Conservation (phyloP, 2,113 vertebrate species). For the Sapayoa aenigma region DNA sequence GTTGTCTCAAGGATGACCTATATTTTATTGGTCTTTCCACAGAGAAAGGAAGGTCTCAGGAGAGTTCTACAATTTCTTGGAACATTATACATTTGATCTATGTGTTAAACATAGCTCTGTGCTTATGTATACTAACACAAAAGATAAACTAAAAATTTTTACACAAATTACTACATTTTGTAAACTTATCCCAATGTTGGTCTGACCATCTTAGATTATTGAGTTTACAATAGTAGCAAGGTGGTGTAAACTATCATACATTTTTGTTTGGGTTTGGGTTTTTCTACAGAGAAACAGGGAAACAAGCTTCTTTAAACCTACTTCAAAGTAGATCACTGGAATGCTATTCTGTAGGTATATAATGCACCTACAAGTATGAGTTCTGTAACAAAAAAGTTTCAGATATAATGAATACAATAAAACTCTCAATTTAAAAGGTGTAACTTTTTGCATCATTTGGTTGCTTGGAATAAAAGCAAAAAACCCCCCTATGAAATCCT, state of each 20-base stretch:
- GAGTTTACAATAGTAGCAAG: not conserved
- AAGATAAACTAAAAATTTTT: not conserved
- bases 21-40: not conserved
- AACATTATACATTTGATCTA: not conserved
- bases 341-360: not conserved
- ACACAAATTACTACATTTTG: not conserved
- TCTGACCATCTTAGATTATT: not conserved
- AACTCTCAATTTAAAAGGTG: not conserved
- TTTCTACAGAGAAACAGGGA: not conserved
- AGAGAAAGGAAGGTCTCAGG: not conserved
- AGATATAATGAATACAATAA: not conserved
- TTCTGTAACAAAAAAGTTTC: not conserved
- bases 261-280: fast-evolving
- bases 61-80: not conserved
- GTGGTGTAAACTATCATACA: not conserved
- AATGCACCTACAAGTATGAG: not conserved
- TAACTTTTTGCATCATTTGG: not conserved
- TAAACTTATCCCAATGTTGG: not conserved
- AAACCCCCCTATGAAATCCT: not conserved
- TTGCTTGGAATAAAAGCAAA: not conserved
- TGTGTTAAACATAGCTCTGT: not conserved
- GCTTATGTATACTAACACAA: not conserved
- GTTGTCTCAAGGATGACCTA: not conserved
- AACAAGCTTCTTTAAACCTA: not conserved
- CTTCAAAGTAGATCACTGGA: not conserved